A percentile compares a stretch with the other conserved stretches of the same genome.
These are phyloP conservation scores for Pristionchus japonicus DNA, from an alignment of 2,888 invertebrate species.

Conservation along the genomic window DNA sequence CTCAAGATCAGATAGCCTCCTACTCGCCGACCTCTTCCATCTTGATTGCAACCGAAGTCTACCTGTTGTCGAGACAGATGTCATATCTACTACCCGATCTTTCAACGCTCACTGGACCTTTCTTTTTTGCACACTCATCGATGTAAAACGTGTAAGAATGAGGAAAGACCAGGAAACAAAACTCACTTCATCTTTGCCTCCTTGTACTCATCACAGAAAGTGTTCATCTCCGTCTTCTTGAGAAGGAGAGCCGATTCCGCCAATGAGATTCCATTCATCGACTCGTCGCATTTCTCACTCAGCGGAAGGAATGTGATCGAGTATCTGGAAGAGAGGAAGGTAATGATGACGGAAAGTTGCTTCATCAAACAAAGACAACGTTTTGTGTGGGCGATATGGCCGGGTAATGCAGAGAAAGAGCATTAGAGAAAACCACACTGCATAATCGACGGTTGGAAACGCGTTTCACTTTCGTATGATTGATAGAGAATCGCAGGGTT, in stretches of 20 bases:
- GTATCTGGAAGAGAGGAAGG: too few relatives aligned
- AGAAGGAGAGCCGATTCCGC: slow-evolving; percentile 58
- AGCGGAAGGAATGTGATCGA: slow-evolving; percentile 70
- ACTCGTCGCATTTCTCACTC: slow-evolving; percentile 50
- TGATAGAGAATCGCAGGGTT: too few relatives aligned
- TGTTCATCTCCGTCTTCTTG: slow-evolving; percentile 72
- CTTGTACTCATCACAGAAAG: slow-evolving; percentile 73
- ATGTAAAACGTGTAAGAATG: too few relatives aligned
- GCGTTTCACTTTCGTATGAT: neutral
- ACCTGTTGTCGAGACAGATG: too few relatives aligned
- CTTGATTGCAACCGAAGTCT: neutral
- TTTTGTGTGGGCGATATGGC: too few relatives aligned
- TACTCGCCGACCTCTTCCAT: neutral
- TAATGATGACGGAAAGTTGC: too few relatives aligned
- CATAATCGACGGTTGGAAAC: neutral
- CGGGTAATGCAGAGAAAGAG: slow-evolving; percentile 38
- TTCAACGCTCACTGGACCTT: neutral
- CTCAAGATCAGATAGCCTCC: too few relatives aligned
- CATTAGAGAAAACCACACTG: neutral
- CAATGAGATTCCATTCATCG: slow-evolving; percentile 56
- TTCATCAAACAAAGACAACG: too few relatives aligned
- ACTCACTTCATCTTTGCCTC: slow-evolving; percentile 69
- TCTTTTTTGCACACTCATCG: too few relatives aligned
- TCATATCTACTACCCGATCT: neutral
- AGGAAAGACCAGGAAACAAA: too few relatives aligned